Percentiles rank a stretch among this genome's conserved stretches.
Evolutionary conservation across 2,888 invertebrate genomes (phyloP).

Genomic region (Rosalia funebris): DNA sequence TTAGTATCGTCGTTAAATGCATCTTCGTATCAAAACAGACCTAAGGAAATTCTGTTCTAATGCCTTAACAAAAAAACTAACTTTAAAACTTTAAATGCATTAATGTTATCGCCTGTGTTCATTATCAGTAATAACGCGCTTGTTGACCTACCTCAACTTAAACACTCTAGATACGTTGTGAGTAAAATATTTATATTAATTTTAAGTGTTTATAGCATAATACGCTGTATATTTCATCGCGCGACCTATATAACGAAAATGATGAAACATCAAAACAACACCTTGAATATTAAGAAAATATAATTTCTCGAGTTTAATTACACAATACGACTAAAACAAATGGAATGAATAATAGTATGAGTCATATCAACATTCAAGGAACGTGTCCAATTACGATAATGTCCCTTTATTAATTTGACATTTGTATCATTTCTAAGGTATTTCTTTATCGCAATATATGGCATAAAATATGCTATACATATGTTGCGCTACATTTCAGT

Average conservation of each 20-base stretch:
- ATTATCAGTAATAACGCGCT: background rate
- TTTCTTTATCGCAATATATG: no score
- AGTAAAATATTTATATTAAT: background rate
- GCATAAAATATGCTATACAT: no score
- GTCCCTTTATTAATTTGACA: conserved; percentile 9
- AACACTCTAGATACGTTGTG: background rate
- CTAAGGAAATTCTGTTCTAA: no score
- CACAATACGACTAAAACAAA: background rate
- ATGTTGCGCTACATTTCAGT: no score
- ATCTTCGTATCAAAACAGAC: no score
- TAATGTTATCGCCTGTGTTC: background rate
- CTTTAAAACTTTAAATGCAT: background rate
- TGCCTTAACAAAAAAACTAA: no score
- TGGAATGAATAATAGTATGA: conserved; percentile 4
- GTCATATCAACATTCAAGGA: conserved; percentile 1
- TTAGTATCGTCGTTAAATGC: no score
- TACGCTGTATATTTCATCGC: background rate
- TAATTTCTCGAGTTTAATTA: background rate
- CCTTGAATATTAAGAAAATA: conserved; percentile 9
- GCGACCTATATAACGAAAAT: background rate
- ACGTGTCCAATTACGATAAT: conserved; percentile 1
- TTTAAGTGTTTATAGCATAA: background rate
- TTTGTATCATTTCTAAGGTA: no score
- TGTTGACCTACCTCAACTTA: conserved; percentile 1
- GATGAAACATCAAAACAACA: conserved; percentile 19